Percentiles rank a stretch among this genome's conserved stretches.
Conservation (phyloP, 37 sponge, comb jelly and placozoan species). For the Diacarnus erythraeanus region DNA sequence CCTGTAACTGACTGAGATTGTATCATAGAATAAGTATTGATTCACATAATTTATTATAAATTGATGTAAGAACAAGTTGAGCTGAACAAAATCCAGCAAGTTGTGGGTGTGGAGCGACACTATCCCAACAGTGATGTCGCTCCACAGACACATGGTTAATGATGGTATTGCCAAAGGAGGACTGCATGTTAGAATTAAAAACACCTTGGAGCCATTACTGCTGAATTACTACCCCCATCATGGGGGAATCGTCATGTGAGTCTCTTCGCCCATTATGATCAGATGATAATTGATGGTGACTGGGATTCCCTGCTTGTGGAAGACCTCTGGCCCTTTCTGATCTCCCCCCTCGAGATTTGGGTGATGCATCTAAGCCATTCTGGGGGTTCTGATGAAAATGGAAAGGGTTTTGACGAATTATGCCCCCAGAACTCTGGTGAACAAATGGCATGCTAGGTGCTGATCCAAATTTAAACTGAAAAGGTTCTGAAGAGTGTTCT, state of each 20-base stretch:
- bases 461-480: conserved; percentile 42
- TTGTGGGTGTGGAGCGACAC: too few relatives aligned
- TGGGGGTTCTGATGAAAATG: conserved; percentile 17
- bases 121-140: neutral
- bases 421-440: neutral
- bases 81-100: neutral
- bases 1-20: too few relatives aligned
- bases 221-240: conserved; percentile 39
- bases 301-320: neutral
- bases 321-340: neutral
- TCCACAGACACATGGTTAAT: neutral
- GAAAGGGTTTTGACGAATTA: neutral
- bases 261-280: conserved; percentile 28
- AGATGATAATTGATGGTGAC: conserved; percentile 3
- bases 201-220: too few relatives aligned
- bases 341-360: neutral
- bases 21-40: neutral
- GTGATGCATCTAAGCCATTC: neutral
- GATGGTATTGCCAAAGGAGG: neutral
- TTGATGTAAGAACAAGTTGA: neutral
- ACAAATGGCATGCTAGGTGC: neutral
- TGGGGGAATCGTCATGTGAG: conserved; percentile 38
- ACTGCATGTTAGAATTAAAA: too few relatives aligned
- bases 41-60: too few relatives aligned
- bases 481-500: conserved; percentile 22